Base-by-base conservation (phyloP, 2,113 vertebrate species). In the Piaya cayana region DNA sequence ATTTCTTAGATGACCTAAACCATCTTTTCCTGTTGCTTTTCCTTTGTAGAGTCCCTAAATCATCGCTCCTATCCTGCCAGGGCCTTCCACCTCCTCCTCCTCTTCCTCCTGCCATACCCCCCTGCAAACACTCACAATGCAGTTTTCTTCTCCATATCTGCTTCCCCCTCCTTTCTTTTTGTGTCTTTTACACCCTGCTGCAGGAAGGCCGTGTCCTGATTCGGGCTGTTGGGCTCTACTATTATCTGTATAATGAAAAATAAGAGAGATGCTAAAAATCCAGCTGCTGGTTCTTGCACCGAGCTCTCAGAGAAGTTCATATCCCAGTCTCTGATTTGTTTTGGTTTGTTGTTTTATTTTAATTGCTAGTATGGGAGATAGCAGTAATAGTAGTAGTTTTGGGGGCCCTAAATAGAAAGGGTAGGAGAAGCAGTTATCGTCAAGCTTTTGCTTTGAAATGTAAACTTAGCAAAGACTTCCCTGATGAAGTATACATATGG, bases 401-500 rank as follows among this genome's bases (percentile, higher is more conserved):
- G 95, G 74, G 81, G 88, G 86, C 76, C 90, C 84, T 91, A 91
- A 77, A 88, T 87, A 71, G 77, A 92, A 93, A 91, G 92, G 43
- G 77, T 97, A 83, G 82, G 89, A 97, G 95, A 97, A 95, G 96
- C 95, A 95, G 95, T 97, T 96, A 95, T 89, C 95, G 79, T 96
- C 95, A 97, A 82, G 96, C 94, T 96, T 92, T 97, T 95, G 93
- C 96, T 97, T 97, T 94, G 96, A 97, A 90, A 95, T 85, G 82
- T 96, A 97, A 97, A 97, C 95, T 97, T 97, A 91, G 93, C 84
- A 95, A 94, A 97, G 97, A 97, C 96, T 95, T 97, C 76, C 82
- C 95, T 95, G 96, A 95, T 98, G 97, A 95, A 97, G 97, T 97
- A 90, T 92, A 97, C 98, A 98, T 97, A 98, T 97, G 97, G 97